Conservation (phyloP, 1,140 invertebrate genomes). For the Choristoneura fumiferana region DNA sequence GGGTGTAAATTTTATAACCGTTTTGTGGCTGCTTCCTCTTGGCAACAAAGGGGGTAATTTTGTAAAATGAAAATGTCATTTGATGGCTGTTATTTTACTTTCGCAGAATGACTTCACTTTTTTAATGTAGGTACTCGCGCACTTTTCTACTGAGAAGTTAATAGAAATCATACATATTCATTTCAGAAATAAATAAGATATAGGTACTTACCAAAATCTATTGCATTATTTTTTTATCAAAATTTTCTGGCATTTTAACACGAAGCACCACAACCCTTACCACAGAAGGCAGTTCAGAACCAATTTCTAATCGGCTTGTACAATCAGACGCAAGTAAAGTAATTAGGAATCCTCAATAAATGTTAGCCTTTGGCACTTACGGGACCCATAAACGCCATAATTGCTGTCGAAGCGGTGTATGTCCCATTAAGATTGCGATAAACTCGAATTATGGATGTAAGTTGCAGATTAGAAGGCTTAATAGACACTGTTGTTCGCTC, state of each 20-base stretch:
- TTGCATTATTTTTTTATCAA: too few species aligned
- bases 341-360: conserved; percentile 17
- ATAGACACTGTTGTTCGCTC: conserved; percentile 10
- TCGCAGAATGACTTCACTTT: too few species aligned
- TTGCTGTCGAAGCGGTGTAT: conserved; percentile 17
- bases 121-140: too few species aligned
- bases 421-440: conserved; percentile 14
- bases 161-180: too few species aligned
- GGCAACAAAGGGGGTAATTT: too few species aligned
- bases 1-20: conserved; percentile 45
- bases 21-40: conserved; percentile 27
- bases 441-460: conserved; percentile 13
- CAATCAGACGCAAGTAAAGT: conserved; percentile 18
- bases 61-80: too few species aligned
- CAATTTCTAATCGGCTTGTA: not conserved
- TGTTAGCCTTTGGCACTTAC: conserved; percentile 17
- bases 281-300: not conserved
- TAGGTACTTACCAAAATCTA: too few species aligned
- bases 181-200: too few species aligned
- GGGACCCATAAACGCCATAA: conserved; percentile 9
- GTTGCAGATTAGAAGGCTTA: conserved; percentile 10
- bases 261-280: conserved; percentile 1
- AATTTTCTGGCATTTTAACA: too few species aligned
- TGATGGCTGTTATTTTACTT: too few species aligned
- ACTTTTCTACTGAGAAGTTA: too few species aligned